Percentiles rank a stretch among this genome's conserved stretches.
Conservation (phyloP, 2,113 vertebrate genomes). For the Progne subis region DNA sequence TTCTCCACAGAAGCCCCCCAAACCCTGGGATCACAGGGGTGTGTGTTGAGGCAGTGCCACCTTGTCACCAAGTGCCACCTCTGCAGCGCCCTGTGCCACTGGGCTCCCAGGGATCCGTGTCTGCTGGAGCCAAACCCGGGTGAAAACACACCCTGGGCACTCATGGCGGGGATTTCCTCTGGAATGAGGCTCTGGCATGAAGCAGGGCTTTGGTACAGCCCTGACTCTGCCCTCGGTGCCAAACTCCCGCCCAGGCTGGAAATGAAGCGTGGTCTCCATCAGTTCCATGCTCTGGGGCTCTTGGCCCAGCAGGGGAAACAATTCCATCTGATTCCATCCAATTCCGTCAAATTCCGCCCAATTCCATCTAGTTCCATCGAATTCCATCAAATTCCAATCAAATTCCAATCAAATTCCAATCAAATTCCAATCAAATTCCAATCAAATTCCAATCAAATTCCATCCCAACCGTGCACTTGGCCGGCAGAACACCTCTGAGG, state of each 20-base stretch:
- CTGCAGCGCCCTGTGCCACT: background rate
- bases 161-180: accelerated
- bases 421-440: too few relatives aligned
- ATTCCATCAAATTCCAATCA: background rate
- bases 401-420: background rate
- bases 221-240: background rate
- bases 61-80: background rate
- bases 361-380: background rate
- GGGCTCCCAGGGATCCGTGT: background rate
- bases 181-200: background rate
- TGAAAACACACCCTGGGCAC: too few relatives aligned
- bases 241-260: background rate
- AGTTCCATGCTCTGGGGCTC: accelerated
- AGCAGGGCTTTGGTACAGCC: background rate
- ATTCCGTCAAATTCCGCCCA: background rate
- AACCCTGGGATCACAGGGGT: background rate
- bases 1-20: background rate
- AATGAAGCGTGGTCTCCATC: background rate
- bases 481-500: background rate
- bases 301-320: background rate
- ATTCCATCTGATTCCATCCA: background rate
- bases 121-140: background rate
- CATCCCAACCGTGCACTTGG: background rate
- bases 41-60: too few relatives aligned
- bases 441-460: too few relatives aligned